A percentile compares a stretch with the other conserved stretches of the same genome.
phyloP scores from a whole-genome alignment of 2,888 invertebrate species.

The Caenorhabditis sulstoni region DNA sequence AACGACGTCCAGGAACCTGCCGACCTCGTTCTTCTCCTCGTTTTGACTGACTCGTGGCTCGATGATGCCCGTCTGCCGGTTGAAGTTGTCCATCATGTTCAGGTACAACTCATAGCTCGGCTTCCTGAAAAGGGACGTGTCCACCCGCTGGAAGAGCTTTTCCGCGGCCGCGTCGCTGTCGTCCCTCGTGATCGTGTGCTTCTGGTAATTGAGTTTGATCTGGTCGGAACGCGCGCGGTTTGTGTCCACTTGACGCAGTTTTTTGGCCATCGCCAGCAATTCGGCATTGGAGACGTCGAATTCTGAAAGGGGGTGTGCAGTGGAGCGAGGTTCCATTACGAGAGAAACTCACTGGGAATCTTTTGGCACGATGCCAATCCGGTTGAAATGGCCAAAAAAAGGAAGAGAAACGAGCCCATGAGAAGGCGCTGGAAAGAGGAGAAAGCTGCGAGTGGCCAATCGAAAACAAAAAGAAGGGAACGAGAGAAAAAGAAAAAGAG shows the following conservation, averaged over 20 bases:
- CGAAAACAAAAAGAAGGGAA: constrained; percentile 5
- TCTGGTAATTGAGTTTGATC: constrained; percentile 74
- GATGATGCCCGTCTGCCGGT: constrained; percentile 83
- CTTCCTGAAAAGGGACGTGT: constrained; percentile 69
- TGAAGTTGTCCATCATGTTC: constrained; percentile 90
- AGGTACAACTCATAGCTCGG: constrained; percentile 87
- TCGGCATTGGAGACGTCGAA: constrained; percentile 53
- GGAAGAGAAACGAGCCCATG: constrained; percentile 36
- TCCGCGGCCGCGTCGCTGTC: constrained; percentile 70
- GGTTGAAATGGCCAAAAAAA: constrained; percentile 2
- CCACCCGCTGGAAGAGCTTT: constrained; percentile 70
- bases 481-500: background rate
- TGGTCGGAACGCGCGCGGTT: constrained; percentile 54
- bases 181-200: constrained; percentile 74
- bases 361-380: constrained; percentile 35
- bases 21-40: constrained; percentile 85
- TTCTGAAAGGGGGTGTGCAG: constrained; percentile 25
- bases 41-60: constrained; percentile 69
- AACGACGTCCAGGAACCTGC: constrained; percentile 88
- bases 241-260: constrained; percentile 47
- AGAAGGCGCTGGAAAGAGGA: background rate
- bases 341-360: constrained; percentile 33
- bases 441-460: constrained; percentile 15
- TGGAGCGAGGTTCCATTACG: no score
- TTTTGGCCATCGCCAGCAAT: constrained; percentile 46